phyloP scores from a whole-genome alignment of 2,797 vertebrate genomes.

The Tauraco hartlaubi region DNA sequence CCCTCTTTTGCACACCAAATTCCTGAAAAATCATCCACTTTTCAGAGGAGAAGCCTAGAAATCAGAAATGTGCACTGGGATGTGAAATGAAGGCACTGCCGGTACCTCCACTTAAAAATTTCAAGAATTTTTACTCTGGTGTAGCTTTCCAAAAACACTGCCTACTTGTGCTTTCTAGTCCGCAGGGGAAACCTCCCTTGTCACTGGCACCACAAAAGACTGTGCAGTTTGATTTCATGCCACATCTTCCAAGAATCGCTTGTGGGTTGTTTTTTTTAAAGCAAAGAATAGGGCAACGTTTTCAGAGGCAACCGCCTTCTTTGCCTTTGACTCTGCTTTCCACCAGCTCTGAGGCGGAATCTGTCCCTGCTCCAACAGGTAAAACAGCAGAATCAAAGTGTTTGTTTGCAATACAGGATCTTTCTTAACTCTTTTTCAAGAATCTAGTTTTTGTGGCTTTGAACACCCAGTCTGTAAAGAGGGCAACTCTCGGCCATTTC shows the following conservation, averaged over 20 bases:
- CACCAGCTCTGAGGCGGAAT: not conserved
- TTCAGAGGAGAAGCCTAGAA: not conserved
- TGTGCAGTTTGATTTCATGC: not conserved
- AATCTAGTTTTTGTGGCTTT: not conserved
- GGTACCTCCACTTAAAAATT: not conserved
- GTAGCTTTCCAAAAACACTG: not conserved
- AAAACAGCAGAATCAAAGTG: not conserved
- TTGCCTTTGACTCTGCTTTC: not conserved
- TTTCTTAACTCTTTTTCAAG: not conserved
- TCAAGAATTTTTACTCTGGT: not conserved
- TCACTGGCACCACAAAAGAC: not conserved
- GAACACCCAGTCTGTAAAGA: not conserved
- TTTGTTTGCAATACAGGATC: not conserved
- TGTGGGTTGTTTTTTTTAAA: not conserved
- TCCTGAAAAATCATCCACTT: not conserved
- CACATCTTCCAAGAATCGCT: not conserved
- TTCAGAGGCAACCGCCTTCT: not conserved
- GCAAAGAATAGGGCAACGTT: not conserved
- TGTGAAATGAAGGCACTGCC: not conserved
- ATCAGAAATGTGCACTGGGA: not conserved
- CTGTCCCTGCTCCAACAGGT: not conserved
- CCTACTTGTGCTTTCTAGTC: not conserved
- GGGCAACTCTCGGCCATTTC: not conserved
- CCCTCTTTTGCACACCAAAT: not conserved
- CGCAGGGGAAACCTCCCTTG: not conserved